These are phyloP conservation scores for Hesperia comma DNA, from an alignment of 2,888 invertebrate genomes.

Conservation along the genomic window DNA sequence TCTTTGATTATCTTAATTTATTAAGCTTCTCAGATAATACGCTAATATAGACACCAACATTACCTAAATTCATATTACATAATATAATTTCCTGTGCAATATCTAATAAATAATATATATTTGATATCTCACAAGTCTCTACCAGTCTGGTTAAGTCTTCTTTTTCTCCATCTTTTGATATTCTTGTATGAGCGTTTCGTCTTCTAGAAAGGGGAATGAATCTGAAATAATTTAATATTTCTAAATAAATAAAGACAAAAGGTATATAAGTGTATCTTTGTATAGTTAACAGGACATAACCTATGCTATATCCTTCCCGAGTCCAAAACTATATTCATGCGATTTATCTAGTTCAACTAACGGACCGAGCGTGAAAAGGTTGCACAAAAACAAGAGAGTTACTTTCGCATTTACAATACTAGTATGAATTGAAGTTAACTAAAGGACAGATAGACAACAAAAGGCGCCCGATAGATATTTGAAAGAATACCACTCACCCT, in stretches of 20 bases:
- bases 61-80: background rate
- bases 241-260: background rate
- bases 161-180: conserved; percentile 63
- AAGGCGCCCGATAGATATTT: too few relatives aligned
- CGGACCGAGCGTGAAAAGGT: too few relatives aligned
- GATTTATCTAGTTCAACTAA: too few relatives aligned
- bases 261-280: too few relatives aligned
- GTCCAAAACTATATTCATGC: too few relatives aligned
- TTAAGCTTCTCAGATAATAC: background rate
- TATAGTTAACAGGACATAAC: too few relatives aligned
- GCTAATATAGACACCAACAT: background rate
- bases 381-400: too few relatives aligned
- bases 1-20: background rate
- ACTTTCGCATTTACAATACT: too few relatives aligned
- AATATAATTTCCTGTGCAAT: conserved; percentile 3
- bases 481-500: conserved; percentile 54
- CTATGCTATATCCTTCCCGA: too few relatives aligned
- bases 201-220: conserved; percentile 68
- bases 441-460: too few relatives aligned
- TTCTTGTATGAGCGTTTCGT: conserved; percentile 71
- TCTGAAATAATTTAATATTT: conserved; percentile 51
- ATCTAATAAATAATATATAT: background rate
- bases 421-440: too few relatives aligned
- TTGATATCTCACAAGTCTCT: background rate
- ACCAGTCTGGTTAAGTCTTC: conserved; percentile 51